A percentile compares a stretch with the other conserved stretches of the same genome.
Evolutionary conservation across 2,113 vertebrate genomes (phyloP).

Genomic region (Paramisgurnus dabryanus): DNA sequence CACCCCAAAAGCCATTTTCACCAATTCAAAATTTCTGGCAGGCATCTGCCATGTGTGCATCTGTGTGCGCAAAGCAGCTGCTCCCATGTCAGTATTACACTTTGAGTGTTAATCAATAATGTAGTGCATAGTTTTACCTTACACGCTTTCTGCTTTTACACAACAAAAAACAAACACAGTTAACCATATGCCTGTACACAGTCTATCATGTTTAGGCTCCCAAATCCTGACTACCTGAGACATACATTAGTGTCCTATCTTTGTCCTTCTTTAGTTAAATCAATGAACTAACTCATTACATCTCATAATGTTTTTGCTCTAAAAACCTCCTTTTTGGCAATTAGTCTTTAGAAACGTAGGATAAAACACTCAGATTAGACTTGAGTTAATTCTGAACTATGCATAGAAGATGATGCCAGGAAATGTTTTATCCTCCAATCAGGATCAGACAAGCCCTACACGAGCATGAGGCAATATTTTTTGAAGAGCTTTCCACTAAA

Average conservation of each 20-base stretch:
- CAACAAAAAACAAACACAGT: conserved; percentile 4
- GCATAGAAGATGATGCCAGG: not conserved
- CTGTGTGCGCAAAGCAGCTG: conserved; percentile 26
- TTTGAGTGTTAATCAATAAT: conserved; percentile 26
- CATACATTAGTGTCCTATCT: conserved; percentile 12
- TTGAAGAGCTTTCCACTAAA: not conserved
- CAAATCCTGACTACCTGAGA: not conserved
- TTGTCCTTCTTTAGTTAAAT: not conserved
- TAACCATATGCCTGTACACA: not conserved
- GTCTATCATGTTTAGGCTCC: conserved; percentile 20
- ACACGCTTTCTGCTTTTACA: not conserved
- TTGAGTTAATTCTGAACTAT: too few relatives aligned
- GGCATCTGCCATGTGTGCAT: not conserved
- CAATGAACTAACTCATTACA: not conserved
- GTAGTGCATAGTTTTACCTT: conserved; percentile 13
- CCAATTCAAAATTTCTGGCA: conserved; percentile 5
- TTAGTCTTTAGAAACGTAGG: not conserved
- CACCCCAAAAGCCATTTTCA: conserved; percentile 4
- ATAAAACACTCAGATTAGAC: not conserved
- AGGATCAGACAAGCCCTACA: not conserved
- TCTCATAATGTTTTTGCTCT: not conserved
- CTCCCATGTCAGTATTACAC: not conserved
- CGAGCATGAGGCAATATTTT: not conserved
- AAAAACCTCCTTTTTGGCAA: not conserved
- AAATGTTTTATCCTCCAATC: too few relatives aligned